phyloP scores from a whole-genome alignment of 2,888 invertebrate species.

The Temnothorax rugatulus region DNA sequence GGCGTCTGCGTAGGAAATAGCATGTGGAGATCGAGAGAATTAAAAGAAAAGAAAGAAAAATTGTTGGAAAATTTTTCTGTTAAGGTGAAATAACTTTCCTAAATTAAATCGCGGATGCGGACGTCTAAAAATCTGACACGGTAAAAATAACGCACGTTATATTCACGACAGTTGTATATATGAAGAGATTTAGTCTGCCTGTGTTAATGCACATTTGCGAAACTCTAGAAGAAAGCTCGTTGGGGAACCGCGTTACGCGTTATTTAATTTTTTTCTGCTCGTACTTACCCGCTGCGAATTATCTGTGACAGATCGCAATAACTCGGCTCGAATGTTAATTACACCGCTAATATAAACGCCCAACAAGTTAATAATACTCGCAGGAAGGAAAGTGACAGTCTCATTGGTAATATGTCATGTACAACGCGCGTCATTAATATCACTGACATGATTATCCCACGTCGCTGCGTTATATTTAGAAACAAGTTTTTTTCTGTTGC shows the following conservation, averaged over 20 bases:
- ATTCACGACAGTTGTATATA: background rate
- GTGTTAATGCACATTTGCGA: background rate
- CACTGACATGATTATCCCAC: conserved; percentile 44
- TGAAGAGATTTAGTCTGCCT: background rate
- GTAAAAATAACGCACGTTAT: background rate
- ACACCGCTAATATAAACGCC: conserved; percentile 48
- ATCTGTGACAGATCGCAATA: conserved; percentile 53
- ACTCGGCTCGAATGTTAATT: conserved; percentile 52
- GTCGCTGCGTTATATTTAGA: conserved; percentile 22
- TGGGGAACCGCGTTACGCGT: background rate
- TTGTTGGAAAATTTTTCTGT: background rate
- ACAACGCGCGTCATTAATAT: conserved; percentile 55
- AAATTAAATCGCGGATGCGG: background rate
- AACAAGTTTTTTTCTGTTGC: conserved; percentile 38
- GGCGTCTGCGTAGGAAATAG: background rate
- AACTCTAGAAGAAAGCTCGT: background rate
- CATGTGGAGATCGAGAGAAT: background rate
- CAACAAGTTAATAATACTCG: conserved; percentile 54
- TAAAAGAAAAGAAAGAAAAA: background rate
- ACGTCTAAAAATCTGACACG: background rate
- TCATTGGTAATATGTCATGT: conserved; percentile 55
- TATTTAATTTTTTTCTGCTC: background rate
- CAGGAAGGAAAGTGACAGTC: conserved; percentile 43
- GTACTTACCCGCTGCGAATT: conserved; percentile 6
- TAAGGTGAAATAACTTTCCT: background rate